phyloP scores from a whole-genome alignment of 2,888 invertebrate genomes.

The Agriopis aurantiaria region DNA sequence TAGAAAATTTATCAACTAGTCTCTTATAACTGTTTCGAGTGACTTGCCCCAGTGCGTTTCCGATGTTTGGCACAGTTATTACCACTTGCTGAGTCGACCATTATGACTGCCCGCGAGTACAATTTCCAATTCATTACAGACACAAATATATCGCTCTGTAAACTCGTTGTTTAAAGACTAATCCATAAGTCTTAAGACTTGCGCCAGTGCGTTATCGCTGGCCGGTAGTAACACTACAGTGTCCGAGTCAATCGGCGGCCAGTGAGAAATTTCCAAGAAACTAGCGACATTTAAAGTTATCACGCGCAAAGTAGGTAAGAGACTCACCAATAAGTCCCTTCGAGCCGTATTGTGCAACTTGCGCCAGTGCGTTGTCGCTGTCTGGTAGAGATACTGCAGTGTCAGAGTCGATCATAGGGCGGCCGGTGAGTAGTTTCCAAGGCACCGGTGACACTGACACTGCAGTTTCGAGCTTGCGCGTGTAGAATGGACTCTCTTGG shows the following conservation, averaged over 20 bases:
- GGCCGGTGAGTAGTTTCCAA: slow-evolving; percentile 91
- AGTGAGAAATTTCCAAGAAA: slow-evolving; percentile 92
- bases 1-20: slow-evolving; percentile 3
- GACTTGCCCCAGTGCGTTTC: too few relatives aligned
- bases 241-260: slow-evolving; percentile 80
- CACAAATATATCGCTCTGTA: too few relatives aligned
- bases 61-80: too few relatives aligned
- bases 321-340: slow-evolving; percentile 88
- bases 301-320: too few relatives aligned
- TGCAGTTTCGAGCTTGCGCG: slow-evolving; percentile 65
- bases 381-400: slow-evolving; percentile 70
- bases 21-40: slow-evolving; percentile 91
- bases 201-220: slow-evolving; percentile 86
- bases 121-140: too few relatives aligned
- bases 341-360: slow-evolving; percentile 91
- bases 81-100: too few relatives aligned
- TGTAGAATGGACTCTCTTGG: slow-evolving; percentile 84
- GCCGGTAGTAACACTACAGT: slow-evolving; percentile 70
- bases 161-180: too few relatives aligned
- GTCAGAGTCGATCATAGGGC: slow-evolving; percentile 73
- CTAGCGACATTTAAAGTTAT: slow-evolving; percentile 59
- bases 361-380: slow-evolving; percentile 86
- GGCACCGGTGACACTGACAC: slow-evolving; percentile 84
- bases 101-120: too few relatives aligned
- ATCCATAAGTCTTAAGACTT: too few relatives aligned